Base-by-base conservation (phyloP, 2,797 vertebrate genomes). In the Onychomys arenicola region DNA sequence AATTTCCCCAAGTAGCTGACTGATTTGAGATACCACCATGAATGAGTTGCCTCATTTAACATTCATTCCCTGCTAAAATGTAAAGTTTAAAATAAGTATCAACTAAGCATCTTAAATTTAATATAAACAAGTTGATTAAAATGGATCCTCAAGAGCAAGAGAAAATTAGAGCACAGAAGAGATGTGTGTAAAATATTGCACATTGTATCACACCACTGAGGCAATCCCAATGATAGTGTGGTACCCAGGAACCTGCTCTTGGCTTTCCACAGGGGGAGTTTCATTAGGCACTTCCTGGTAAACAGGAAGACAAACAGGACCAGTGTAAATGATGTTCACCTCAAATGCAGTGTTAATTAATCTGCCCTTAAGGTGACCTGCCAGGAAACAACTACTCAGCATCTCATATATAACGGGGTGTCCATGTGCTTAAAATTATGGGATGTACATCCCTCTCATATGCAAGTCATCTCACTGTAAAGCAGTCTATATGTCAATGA, bases 31-130 rank as follows among this genome's bases (percentile, higher is more conserved):
- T 73, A 32, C 6, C 59, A 63, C 52, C 89, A 40, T 32, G 78
- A 83, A 14, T 57, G 40, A 63, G 91, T 34, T 94, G 32, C 61
- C 69, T 77, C n/a, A 2, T 46, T 49, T 77, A 61, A 52, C 57
- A 21, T 75, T 89, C 65, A 81, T 76, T 97, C 37, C 67, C 13
- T 76, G 29, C 25, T 87, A 75, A 76, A 76, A 90, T 11, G 13
- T 71, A 91, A 29, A 93, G 90, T 96, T 93, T 78, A 93, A 95
- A 96, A 73, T 55, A 69, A 82, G 34, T 46, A 89, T 46, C 46
- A 85, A 61, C 65, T 83, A 61, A 90, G 32, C 14, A 94, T 71
- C 92, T 89, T 94, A 40, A 84, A 81, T 77, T 65, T 61, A 78
- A 89, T 34, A 88, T 43, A 90, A 52, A n/a, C 2, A 75, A 52